phyloP scores from a whole-genome alignment of 2,888 invertebrate genomes.

The Bursaphelenchus okinawaensis region DNA sequence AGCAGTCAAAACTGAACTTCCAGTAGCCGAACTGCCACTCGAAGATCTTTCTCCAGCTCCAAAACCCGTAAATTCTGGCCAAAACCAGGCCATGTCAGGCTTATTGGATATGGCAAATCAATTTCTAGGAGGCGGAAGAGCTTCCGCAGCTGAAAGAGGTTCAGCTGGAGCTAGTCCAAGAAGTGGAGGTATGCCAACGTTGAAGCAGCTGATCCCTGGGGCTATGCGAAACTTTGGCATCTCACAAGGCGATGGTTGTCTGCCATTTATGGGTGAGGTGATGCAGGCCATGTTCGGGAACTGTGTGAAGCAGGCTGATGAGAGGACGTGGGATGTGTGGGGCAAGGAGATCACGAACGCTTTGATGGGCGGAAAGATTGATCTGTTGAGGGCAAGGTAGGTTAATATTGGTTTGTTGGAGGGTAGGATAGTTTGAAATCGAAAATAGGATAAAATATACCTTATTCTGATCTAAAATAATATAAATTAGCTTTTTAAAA shows the following conservation, averaged over 20 bases:
- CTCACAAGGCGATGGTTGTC: slow-evolving; percentile 51
- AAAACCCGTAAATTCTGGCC: neutral
- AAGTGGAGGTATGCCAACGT: slow-evolving; percentile 13
- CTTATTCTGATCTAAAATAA: too few species aligned
- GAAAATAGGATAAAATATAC: too few species aligned
- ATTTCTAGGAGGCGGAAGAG: slow-evolving; percentile 21
- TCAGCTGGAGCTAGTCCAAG: slow-evolving; percentile 5
- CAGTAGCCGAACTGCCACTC: slow-evolving; percentile 8
- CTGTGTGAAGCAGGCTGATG: slow-evolving; percentile 52
- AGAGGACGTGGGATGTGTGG: slow-evolving; percentile 54
- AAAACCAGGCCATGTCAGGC: slow-evolving; percentile 12
- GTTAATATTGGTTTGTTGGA: neutral
- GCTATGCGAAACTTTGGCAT: slow-evolving; percentile 50
- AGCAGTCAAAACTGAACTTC: slow-evolving; percentile 5
- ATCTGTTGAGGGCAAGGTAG: slow-evolving; percentile 50
- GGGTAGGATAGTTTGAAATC: too few species aligned
- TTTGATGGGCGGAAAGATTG: slow-evolving; percentile 49
- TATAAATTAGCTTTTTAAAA: neutral
- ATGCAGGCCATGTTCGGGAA: slow-evolving; percentile 56
- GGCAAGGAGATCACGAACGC: slow-evolving; percentile 48
- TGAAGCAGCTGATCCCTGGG: slow-evolving; percentile 45
- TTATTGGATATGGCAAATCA: slow-evolving; percentile 23
- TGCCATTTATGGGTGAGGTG: slow-evolving; percentile 55
- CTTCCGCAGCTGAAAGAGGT: slow-evolving; percentile 4
- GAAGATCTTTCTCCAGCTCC: neutral